Base-by-base conservation (phyloP, 2,888 invertebrate genomes). In the Limnephilus marmoratus region DNA sequence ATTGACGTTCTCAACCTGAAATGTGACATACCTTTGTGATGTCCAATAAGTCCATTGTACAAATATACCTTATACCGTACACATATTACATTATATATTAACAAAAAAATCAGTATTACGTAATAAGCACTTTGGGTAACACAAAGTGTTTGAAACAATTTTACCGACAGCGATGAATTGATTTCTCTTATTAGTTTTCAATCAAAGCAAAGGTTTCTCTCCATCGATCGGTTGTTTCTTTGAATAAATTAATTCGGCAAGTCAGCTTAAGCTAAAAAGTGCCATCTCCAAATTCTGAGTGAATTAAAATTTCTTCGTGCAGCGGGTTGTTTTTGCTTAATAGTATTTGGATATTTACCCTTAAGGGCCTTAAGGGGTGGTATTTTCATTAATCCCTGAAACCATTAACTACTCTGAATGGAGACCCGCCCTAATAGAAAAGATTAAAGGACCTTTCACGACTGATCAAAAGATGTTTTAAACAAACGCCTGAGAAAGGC, bases 391-490 rank as follows among this genome's bases (percentile, higher is more conserved):
- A 92, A 89, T 34, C 91, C 85, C 90, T 37, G 85, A 91, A 91
- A 83, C 92, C 92, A 92, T 92, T 92, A 91, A 91, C 92, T 90
- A 81, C 45, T 91, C 45, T 91, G 91, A 91, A 91, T 89, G 81
- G 82, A 49, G 31, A 83, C 68, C 92, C 82, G 91, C 91, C 92
- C 91, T 81, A 91, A 92, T 91, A 91, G 91, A 92, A 91, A 90
- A 92, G 92, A 92, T 92, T 92, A 92, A 89, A 92, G 91, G 91
- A 91, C 90, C 92, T 89, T 90, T 90, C 92, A 89, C 80, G 90
- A 91, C 85, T 91, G 92, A 92, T 92, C 92, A 92, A 92, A 91
- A 91, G 92, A 92, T 92, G 85, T 85, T 92, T 86, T 85, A 85
- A 81, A 85, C 88, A 91, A 91, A 89, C n/a, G 68, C 68, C 37